Evolutionary conservation across 2,797 vertebrate genomes (phyloP).

Genomic region (Cygnus olor): DNA sequence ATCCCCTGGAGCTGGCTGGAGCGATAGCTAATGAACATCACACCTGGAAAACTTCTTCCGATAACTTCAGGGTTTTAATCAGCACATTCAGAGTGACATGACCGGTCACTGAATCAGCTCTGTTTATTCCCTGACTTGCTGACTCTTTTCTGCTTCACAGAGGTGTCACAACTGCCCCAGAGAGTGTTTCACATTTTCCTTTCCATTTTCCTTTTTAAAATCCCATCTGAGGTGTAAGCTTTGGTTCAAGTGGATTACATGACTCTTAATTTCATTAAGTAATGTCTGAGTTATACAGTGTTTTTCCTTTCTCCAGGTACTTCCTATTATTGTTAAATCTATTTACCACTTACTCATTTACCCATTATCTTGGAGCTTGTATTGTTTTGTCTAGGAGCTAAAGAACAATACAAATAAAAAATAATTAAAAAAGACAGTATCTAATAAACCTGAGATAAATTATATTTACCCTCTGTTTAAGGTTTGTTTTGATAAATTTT

Average conservation of each 20-base stretch:
- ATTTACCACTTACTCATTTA: background rate
- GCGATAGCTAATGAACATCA: conserved; percentile 1
- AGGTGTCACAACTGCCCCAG: background rate
- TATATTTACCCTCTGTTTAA: background rate
- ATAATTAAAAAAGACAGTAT: background rate
- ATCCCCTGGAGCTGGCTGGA: background rate
- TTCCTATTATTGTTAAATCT: conserved; percentile 9
- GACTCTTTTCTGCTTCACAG: background rate
- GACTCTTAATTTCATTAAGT: background rate
- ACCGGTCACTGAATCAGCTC: background rate
- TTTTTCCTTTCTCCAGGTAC: background rate
- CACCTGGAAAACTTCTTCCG: background rate
- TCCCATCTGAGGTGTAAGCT: background rate
- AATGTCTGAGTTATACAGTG: background rate
- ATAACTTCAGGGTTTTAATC: conserved; percentile 28
- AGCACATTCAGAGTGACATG: background rate
- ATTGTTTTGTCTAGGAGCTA: background rate
- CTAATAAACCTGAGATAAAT: conserved; percentile 6
- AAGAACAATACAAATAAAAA: background rate
- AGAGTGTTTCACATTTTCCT: background rate
- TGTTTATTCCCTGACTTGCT: background rate
- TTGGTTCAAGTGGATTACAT: background rate
- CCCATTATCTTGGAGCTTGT: background rate
- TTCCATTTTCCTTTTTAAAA: background rate
- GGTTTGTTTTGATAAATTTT: background rate